Conservation (phyloP, 2,113 vertebrate genomes). For the Triplophysa dalaica region DNA sequence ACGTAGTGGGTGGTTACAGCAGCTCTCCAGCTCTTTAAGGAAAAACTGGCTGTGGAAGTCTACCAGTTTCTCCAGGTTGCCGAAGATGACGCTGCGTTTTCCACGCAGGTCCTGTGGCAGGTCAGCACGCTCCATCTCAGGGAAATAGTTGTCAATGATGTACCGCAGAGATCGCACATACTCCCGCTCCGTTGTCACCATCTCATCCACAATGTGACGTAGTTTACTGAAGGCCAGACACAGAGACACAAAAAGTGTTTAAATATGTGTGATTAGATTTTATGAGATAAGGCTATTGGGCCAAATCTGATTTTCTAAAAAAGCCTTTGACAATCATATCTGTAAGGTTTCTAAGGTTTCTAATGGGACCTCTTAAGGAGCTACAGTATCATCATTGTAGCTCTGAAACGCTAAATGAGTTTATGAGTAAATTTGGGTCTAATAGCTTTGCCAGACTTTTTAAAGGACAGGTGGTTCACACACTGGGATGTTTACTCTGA, state of each 20-base stretch:
- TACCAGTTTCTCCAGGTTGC: constrained; percentile 92
- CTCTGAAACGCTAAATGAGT: neutral
- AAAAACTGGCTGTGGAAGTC: constrained; percentile 96
- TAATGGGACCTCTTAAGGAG: too few species aligned
- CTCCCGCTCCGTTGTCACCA: constrained; percentile 91
- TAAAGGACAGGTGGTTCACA: constrained; percentile 6
- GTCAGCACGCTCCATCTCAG: constrained; percentile 88
- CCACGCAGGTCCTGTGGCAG: constrained; percentile 93
- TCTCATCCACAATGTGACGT: constrained; percentile 88
- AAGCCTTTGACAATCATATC: too few species aligned
- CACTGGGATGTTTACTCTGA: neutral
- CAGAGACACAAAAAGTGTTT: neutral
- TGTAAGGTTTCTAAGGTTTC: too few species aligned
- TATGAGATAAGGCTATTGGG: neutral
- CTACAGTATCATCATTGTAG: too few species aligned
- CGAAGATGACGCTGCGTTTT: constrained; percentile 87
- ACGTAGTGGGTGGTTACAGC: constrained; percentile 86
- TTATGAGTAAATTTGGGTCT: neutral
- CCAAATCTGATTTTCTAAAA: too few species aligned
- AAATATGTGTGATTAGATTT: neutral
- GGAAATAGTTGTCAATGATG: constrained; percentile 89
- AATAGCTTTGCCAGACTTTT: neutral
- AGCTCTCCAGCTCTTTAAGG: constrained; percentile 90
- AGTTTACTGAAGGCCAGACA: constrained; percentile 74
- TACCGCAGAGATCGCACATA: constrained; percentile 90